phyloP scores from a whole-genome alignment of 2,113 vertebrate genomes.

The Lagenorhynchus albirostris region DNA sequence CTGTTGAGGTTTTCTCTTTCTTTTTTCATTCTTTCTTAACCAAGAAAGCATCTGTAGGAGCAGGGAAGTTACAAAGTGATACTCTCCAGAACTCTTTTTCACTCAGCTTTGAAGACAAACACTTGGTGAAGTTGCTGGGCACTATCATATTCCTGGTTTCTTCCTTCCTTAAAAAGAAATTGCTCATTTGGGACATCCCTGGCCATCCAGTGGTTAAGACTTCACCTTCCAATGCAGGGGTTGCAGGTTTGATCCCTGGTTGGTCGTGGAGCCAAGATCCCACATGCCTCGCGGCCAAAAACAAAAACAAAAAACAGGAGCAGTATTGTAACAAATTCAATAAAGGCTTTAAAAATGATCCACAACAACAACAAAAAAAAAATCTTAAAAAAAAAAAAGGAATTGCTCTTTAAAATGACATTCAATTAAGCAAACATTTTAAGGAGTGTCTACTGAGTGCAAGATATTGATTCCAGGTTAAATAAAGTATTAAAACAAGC shows the following conservation, averaged over 20 bases:
- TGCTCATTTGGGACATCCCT: neutral
- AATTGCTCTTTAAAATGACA: neutral
- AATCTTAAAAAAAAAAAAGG: neutral
- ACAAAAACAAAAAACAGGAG: no score
- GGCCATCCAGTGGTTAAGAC: no score
- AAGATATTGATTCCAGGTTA: neutral
- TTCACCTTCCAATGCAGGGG: no score
- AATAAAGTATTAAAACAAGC: neutral
- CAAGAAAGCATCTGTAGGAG: neutral
- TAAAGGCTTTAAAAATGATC: no score
- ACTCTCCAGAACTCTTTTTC: neutral
- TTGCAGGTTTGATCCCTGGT: no score
- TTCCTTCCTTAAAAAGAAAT: neutral
- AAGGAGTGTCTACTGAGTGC: neutral
- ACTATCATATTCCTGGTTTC: neutral
- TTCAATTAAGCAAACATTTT: neutral
- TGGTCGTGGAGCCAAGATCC: no score
- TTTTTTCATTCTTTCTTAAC: neutral
- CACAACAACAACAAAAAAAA: no score
- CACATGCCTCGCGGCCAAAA: no score
- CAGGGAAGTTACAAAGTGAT: neutral
- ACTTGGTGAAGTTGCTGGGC: neutral
- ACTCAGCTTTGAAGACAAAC: neutral
- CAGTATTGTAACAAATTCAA: no score
- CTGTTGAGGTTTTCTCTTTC: neutral